Evolutionary conservation across 2,113 vertebrate genomes (phyloP), one percentile per base, ranked within the genome.

Genomic region (Bos indicus): DNA sequence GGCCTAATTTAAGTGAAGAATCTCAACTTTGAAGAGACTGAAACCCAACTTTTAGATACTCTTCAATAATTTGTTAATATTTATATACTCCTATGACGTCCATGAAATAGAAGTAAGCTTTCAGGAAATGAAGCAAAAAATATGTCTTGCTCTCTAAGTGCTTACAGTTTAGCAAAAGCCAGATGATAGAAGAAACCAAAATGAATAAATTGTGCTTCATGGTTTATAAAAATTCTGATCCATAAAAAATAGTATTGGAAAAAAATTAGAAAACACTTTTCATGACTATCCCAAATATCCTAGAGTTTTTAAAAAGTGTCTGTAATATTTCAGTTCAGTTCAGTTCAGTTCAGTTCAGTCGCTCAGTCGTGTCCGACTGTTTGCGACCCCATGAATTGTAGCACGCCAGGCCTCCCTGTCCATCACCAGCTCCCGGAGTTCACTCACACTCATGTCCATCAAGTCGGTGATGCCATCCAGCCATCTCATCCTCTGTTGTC

Each of bases 121-220:
- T 95, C 85, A 67, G n/a, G n/a, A 80, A 94, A 96, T 80, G 28
- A 93, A 78, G 19, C 77, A 59, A 97, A 64, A 12, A 78, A 87
- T 10, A 64, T n/a, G 9, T 25, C 33, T 74, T 93, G 36, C 26
- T 95, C 16, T 97, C 28, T 96, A 74, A 13, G 21, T 90, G 26
- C 89, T 97, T 93, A 88, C 12, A 88, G 59, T 84, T 93, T 92
- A 82, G 71, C 54, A 67, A 94, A 95, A 89, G 19, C 5, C 25
- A 92, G 21, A 48, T 81, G 15, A 85, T 16, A 78, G 52, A 43
- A 81, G 40, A 90, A 93, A 40, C 7, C 13, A 36, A 84, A 95
- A 67, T 60, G 17, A 96, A 77, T 56, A 71, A 30, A 40, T 46
- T 21, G 56, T 60, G 40, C 23, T 83, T 67, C 62, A 23, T 1